Conservation (phyloP, 2,888 invertebrate species). For the Macaria liturata region DNA sequence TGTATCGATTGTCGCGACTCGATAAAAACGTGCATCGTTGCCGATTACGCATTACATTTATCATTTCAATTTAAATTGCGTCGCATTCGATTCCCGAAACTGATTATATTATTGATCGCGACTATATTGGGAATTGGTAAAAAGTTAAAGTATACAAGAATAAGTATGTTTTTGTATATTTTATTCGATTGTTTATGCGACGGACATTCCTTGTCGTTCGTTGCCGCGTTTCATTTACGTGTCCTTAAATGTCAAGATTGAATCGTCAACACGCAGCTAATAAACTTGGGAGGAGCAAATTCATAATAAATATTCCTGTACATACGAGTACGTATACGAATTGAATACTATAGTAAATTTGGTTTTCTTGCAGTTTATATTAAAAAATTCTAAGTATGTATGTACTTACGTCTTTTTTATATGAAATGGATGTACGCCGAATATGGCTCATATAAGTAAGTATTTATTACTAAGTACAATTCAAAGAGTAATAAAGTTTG, state of each 20-base stretch:
- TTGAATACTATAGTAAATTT: no score
- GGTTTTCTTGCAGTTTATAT: no score
- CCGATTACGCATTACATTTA: constrained; percentile 33
- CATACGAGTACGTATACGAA: no score
- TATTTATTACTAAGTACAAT: no score
- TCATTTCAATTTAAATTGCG: constrained; percentile 38
- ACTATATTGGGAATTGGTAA: constrained; percentile 31
- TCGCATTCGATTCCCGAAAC: constrained; percentile 36
- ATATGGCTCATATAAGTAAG: no score
- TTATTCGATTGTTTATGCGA: constrained; percentile 26
- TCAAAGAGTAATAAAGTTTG: no score
- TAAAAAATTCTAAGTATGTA: no score
- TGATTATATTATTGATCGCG: constrained; percentile 33
- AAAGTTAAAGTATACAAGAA: constrained; percentile 31
- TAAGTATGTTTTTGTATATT: constrained; percentile 21
- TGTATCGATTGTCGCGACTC: constrained; percentile 19
- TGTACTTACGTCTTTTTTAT: no score
- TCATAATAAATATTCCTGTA: no score
- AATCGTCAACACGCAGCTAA: constrained; percentile 38
- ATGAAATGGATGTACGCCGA: no score
- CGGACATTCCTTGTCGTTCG: constrained; percentile 22
- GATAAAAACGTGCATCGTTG: constrained; percentile 34
- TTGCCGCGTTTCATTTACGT: constrained; percentile 33
- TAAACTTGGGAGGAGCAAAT: constrained; percentile 10
- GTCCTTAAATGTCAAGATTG: constrained; percentile 36